Percentiles rank a stretch among this genome's conserved stretches.
Evolutionary conservation across 53 echinoderm and acorn worm genomes (phyloP).

Genomic region (Temnopleurus reevesii): DNA sequence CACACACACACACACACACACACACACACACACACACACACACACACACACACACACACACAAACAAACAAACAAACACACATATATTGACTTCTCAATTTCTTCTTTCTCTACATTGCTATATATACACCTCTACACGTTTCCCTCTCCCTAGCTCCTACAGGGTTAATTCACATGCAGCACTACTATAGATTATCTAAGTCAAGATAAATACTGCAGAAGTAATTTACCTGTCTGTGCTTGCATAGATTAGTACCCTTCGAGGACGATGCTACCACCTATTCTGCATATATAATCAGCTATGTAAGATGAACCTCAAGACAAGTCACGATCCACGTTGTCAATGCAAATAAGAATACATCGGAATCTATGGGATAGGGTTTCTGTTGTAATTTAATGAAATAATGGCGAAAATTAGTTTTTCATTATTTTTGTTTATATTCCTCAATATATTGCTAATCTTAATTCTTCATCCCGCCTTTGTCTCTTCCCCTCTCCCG

Average conservation of each 20-base stretch:
- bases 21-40: no score
- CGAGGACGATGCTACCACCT: neutral
- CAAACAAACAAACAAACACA: no score
- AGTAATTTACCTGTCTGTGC: neutral
- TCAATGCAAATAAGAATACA: neutral
- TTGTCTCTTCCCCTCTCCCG: no score
- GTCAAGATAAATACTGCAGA: neutral
- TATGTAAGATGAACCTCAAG: neutral
- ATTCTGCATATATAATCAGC: neutral
- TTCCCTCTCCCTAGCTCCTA: neutral
- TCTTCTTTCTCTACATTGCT: neutral
- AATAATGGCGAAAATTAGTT: no score
- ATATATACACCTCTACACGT: neutral
- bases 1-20: no score
- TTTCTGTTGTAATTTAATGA: neutral
- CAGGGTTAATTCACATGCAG: neutral
- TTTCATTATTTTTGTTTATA: no score
- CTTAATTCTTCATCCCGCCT: neutral
- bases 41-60: no score
- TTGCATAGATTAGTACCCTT: neutral
- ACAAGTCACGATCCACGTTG: neutral
- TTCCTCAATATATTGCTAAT: no score
- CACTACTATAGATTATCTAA: neutral
- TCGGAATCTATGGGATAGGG: neutral
- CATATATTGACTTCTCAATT: neutral